These are phyloP conservation scores for Allolobophora icterica DNA, from an alignment of 2,888 invertebrate genomes.

Conservation along the genomic window DNA sequence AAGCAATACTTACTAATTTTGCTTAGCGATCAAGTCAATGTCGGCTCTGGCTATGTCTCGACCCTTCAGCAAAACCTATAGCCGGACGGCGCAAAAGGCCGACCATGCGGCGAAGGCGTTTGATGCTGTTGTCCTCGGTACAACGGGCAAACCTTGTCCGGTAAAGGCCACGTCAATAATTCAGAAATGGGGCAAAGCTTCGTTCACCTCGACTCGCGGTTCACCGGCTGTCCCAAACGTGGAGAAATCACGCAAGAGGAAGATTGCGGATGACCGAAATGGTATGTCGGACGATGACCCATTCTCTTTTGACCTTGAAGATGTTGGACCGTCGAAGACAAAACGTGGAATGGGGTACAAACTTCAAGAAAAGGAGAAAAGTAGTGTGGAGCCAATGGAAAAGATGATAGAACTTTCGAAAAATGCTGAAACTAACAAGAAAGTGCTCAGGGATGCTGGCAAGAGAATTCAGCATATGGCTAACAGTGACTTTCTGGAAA, in stretches of 20 bases:
- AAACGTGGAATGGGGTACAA: constrained; percentile 41
- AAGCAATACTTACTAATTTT: background rate
- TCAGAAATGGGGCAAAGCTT: constrained; percentile 46
- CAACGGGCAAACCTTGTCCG: constrained; percentile 33
- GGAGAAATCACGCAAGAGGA: constrained; percentile 41
- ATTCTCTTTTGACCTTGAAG: constrained; percentile 47
- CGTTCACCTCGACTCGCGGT: constrained; percentile 45
- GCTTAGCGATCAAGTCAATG: constrained; percentile 7
- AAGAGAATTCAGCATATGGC: background rate
- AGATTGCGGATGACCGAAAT: constrained; percentile 32
- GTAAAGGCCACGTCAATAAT: constrained; percentile 43
- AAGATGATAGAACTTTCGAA: background rate
- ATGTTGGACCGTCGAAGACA: constrained; percentile 43
- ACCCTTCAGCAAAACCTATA: constrained; percentile 44
- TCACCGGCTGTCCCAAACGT: background rate
- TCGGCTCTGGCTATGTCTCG: constrained; percentile 42
- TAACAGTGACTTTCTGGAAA: background rate
- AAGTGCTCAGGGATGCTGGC: constrained; percentile 5
- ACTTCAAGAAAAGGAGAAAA: background rate
- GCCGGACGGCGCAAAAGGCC: constrained; percentile 34
- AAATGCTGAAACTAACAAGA: background rate
- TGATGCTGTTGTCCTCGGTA: constrained; percentile 35
- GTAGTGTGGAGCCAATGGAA: background rate
- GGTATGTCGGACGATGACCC: constrained; percentile 41
- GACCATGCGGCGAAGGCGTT: constrained; percentile 35